These are phyloP conservation scores for Onychomys torridus DNA, from an alignment of 2,797 vertebrate species.

Conservation along the genomic window DNA sequence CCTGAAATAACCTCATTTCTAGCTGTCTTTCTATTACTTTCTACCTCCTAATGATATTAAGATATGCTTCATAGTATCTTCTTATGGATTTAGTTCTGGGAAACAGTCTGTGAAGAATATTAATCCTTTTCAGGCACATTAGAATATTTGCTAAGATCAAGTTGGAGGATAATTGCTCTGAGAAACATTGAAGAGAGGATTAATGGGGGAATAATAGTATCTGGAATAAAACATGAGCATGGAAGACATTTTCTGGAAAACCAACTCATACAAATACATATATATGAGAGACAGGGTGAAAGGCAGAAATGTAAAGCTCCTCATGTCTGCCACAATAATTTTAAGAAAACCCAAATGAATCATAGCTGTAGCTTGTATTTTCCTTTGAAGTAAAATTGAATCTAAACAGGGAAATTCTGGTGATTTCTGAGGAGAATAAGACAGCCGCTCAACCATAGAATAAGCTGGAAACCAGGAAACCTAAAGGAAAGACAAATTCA, in stretches of 20 bases:
- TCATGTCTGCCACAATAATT: slow-evolving; percentile 10
- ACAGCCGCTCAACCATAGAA: neutral
- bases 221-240: slow-evolving; percentile 43
- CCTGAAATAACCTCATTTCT: neutral
- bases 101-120: slow-evolving; percentile 54
- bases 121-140: slow-evolving; percentile 48
- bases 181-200: slow-evolving; percentile 32
- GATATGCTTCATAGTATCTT: slow-evolving; percentile 22
- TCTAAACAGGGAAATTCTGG: neutral
- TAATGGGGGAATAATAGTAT: slow-evolving; percentile 32
- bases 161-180: slow-evolving; percentile 11
- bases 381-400: slow-evolving; percentile 31
- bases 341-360: slow-evolving; percentile 37
- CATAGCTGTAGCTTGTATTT: neutral
- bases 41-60: neutral
- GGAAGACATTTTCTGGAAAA: neutral
- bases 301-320: neutral
- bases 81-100: neutral
- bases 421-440: neutral
- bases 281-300: neutral
- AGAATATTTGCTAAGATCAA: slow-evolving; percentile 53
- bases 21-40: neutral
- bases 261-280: too few species aligned
- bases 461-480: neutral
- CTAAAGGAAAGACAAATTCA: neutral